Evolutionary conservation across 2,888 invertebrate species (phyloP), one percentile per base, ranked within the genome.

Genomic region (Nemotelus nigrinus): DNA sequence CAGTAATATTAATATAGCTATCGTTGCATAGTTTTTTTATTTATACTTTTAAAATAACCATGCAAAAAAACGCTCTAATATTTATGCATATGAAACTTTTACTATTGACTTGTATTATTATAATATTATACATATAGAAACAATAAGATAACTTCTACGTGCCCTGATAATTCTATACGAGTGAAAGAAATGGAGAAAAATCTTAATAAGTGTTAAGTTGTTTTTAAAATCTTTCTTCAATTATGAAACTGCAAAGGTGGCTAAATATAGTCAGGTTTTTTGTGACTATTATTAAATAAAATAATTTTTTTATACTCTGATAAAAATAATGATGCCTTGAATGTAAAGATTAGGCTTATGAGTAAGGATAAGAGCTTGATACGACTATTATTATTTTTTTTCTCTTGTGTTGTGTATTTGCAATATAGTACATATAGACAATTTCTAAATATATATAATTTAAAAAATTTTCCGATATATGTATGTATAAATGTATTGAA

Each of bases 241-340:
- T 41, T 43, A 43, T 3, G 6, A 63, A 7, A 41, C 43, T 70
- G 55, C 53, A 70, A 70, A 74, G 74, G 74, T 74, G 63, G 63
- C 74, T 74, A 74, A 39, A 55, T 45, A 47, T 74, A 74, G 74
- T 74, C 74, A 74, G 63, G 48, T 74, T 74, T 72, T 72, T 60
- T 74, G 74, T 74, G 74, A 74, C 74, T 74, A 48, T 45, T 58
- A 55, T 5, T 43, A 55, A 48, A n/a, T 48, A 25, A 43, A 48
- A 41, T 50, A 0, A 39, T 67, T 67, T 67, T 48, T 25, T 25
- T 25, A 25, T 25, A 25, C 25, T 25, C 25, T 25, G 25, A 25
- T 25, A 25, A 25, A 25, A 25, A 25, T 25, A 25, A 25, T 25
- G 25, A 25, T 25, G 25, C 25, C 25, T 25, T 25, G 25, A 25